Percentiles rank a stretch among this genome's conserved stretches.
These are phyloP conservation scores for Hyla sarda DNA, from an alignment of 2,113 vertebrate species.

Conservation along the genomic window DNA sequence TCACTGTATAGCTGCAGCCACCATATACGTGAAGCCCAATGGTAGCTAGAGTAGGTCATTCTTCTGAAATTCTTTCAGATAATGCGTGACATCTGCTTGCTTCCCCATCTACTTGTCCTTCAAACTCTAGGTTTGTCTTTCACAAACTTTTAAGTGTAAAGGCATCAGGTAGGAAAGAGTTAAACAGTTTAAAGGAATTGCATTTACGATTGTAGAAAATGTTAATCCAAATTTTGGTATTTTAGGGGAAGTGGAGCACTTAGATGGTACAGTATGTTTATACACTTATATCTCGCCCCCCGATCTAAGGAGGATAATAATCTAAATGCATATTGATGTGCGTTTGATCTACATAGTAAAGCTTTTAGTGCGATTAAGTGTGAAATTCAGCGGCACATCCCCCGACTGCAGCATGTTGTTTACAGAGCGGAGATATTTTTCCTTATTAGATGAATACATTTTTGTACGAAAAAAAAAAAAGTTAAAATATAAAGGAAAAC, in stretches of 20 bases:
- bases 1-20: too few species aligned
- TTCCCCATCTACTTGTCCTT: background rate
- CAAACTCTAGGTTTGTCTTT: background rate
- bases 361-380: slow-evolving; percentile 40
- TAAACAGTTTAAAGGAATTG: background rate
- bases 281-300: slow-evolving; percentile 1
- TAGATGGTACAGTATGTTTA: background rate
- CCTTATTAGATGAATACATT: slow-evolving; percentile 27
- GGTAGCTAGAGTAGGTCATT: too few species aligned
- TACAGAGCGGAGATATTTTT: background rate
- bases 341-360: slow-evolving; percentile 2
- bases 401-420: background rate
- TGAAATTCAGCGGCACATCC: background rate
- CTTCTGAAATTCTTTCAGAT: too few species aligned
- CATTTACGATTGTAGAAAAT: too few species aligned
- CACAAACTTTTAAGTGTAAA: background rate
- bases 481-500: slow-evolving; percentile 12
- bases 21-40: too few species aligned
- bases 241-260: background rate
- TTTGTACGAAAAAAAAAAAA: background rate
- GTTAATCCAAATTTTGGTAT: background rate
- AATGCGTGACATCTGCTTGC: too few species aligned
- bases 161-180: background rate
- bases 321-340: slow-evolving; percentile 22
- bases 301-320: slow-evolving; percentile 7